phyloP scores from a whole-genome alignment of 2,113 vertebrate genomes.

The Menidia beryllina region DNA sequence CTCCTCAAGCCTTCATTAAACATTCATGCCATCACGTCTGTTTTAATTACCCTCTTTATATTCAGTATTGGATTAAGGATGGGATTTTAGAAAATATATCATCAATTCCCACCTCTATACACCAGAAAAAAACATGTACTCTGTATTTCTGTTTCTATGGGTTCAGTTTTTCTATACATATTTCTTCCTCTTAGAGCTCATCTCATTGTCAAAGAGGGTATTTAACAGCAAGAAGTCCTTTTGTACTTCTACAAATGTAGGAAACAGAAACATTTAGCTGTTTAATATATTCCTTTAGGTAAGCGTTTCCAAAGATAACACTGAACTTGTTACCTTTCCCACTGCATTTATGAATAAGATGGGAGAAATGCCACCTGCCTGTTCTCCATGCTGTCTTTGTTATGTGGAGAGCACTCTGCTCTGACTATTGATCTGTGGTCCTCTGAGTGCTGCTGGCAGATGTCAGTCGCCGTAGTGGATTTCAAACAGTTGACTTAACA shows the following conservation, averaged over 20 bases:
- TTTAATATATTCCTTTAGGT: not conserved
- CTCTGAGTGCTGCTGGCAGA: constrained; percentile 35
- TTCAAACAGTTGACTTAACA: not conserved
- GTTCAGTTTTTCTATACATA: no score
- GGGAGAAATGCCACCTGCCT: not conserved
- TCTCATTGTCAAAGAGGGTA: not conserved
- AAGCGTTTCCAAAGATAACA: not conserved
- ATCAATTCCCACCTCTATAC: not conserved
- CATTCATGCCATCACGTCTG: constrained; percentile 32
- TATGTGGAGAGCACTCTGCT: constrained; percentile 13
- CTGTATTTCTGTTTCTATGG: not conserved
- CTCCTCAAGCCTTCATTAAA: constrained; percentile 19
- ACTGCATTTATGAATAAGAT: not conserved
- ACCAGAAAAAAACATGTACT: not conserved
- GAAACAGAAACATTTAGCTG: not conserved
- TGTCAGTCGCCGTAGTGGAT: constrained; percentile 32
- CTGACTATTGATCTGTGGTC: constrained; percentile 48
- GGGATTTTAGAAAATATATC: not conserved
- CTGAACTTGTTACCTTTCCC: not conserved
- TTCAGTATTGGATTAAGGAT: not conserved
- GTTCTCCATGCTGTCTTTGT: not conserved
- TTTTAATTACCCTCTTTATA: not conserved
- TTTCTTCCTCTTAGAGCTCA: not conserved
- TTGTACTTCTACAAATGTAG: not conserved
- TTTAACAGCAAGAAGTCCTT: not conserved